Percentiles rank a stretch among this genome's conserved stretches.
These are phyloP conservation scores for Cynopterus sphinx DNA, from an alignment of 2,797 vertebrate genomes.

Conservation along the genomic window DNA sequence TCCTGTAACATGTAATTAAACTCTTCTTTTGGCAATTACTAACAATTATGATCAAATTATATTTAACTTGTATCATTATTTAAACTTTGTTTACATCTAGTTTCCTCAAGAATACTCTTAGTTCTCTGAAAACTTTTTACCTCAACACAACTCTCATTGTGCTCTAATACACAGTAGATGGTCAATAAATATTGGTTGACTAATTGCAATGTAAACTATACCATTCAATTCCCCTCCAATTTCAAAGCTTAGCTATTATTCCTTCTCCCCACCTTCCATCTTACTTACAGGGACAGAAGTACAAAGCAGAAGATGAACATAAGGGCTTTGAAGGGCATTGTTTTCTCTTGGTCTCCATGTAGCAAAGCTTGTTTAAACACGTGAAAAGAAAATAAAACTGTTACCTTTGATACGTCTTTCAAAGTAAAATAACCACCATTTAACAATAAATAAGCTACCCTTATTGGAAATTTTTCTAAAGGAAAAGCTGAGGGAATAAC, in stretches of 20 bases:
- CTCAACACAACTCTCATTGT: background rate
- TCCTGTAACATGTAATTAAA: background rate
- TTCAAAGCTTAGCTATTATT: background rate
- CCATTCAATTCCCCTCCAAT: background rate
- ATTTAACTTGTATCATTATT: slow-evolving; percentile 1
- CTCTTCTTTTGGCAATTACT: background rate
- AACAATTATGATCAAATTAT: background rate
- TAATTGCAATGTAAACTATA: background rate
- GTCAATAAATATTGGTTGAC: slow-evolving; percentile 9
- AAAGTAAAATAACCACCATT: slow-evolving; percentile 27
- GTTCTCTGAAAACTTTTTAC: background rate
- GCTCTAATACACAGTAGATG: background rate
- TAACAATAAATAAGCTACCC: background rate
- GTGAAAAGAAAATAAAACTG: slow-evolving; percentile 16
- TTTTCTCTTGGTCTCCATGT: background rate
- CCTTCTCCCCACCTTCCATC: background rate
- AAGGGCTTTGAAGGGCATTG: background rate
- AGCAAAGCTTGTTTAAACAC: slow-evolving; percentile 4
- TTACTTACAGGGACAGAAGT: slow-evolving; percentile 25
- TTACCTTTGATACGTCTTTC: background rate
- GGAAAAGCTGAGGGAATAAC: background rate
- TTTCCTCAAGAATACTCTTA: background rate
- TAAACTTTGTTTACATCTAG: background rate
- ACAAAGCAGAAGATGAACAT: background rate
- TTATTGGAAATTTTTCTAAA: background rate